These are phyloP conservation scores for Labroides dimidiatus DNA, from an alignment of 2,797 vertebrate genomes.

Conservation along the genomic window DNA sequence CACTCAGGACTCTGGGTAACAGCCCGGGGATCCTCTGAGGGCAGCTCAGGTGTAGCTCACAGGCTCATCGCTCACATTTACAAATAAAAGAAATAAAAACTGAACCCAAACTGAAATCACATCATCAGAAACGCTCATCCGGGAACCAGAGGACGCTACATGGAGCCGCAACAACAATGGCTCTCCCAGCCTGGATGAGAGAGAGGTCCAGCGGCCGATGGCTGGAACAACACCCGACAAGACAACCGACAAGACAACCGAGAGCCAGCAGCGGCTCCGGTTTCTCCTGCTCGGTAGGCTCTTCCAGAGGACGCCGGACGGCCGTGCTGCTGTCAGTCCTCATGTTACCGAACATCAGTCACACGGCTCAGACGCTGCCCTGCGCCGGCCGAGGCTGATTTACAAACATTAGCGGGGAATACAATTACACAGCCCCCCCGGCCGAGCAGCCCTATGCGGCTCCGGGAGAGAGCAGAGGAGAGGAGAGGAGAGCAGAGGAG, in stretches of 20 bases:
- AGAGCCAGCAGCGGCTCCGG: slow-evolving; percentile 77
- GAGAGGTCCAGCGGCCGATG: slow-evolving; percentile 72
- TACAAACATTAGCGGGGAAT: slow-evolving; percentile 94
- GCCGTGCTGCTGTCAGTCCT: slow-evolving; percentile 90
- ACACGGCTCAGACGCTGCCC: slow-evolving; percentile 87
- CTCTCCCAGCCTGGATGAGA: slow-evolving; percentile 61
- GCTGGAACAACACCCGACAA: slow-evolving; percentile 84
- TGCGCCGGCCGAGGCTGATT: slow-evolving; percentile 88
- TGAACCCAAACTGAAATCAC: slow-evolving; percentile 34
- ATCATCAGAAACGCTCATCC: slow-evolving; percentile 33
- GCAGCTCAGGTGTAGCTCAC: slow-evolving; percentile 49
- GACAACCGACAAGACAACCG: slow-evolving; percentile 77
- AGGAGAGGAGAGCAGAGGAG: slow-evolving; percentile 44
- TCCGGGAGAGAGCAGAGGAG: slow-evolving; percentile 55
- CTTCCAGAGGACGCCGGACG: slow-evolving; percentile 75
- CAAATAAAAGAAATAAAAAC: slow-evolving; percentile 20
- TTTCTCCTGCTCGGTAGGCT: slow-evolving; percentile 74
- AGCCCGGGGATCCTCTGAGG: slow-evolving; percentile 56
- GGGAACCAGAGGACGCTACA: slow-evolving; percentile 46
- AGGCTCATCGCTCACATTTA: slow-evolving; percentile 45
- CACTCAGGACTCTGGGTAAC: slow-evolving; percentile 54
- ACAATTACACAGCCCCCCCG: slow-evolving; percentile 87
- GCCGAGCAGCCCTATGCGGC: slow-evolving; percentile 83
- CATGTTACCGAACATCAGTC: slow-evolving; percentile 93
- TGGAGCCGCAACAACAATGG: slow-evolving; percentile 60